phyloP scores from a whole-genome alignment of 1,140 invertebrate species.

The Bombus turneri region DNA sequence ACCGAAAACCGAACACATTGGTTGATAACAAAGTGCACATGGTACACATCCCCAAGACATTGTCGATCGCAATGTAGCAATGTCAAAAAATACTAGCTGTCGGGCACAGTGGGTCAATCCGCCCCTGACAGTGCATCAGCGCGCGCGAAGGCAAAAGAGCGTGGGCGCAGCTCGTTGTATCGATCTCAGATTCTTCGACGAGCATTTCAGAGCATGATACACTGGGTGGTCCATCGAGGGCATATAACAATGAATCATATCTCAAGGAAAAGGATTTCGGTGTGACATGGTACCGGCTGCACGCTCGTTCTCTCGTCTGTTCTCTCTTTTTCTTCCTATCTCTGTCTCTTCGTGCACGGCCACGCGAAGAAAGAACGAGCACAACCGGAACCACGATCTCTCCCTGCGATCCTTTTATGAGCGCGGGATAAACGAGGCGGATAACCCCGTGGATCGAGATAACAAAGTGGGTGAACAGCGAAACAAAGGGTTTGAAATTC shows the following conservation, averaged over 20 bases:
- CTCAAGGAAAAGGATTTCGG: slow-evolving; percentile 68
- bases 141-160: slow-evolving; percentile 62
- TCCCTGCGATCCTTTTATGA: slow-evolving; percentile 38
- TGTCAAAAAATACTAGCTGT: slow-evolving; percentile 43
- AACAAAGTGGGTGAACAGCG: slow-evolving; percentile 29
- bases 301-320: neutral
- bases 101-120: slow-evolving; percentile 60
- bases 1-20: too few species aligned
- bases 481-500: slow-evolving; percentile 39
- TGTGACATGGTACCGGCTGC: slow-evolving; percentile 62
- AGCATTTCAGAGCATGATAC: slow-evolving; percentile 75
- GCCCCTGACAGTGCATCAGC: slow-evolving; percentile 61
- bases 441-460: slow-evolving; percentile 33
- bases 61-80: slow-evolving; percentile 26
- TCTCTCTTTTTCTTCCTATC: too few species aligned
- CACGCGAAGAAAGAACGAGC: slow-evolving; percentile 42
- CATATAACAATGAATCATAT: slow-evolving; percentile 77
- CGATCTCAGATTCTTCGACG: slow-evolving; percentile 77
- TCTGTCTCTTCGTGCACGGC: slow-evolving; percentile 3
- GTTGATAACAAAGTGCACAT: neutral
- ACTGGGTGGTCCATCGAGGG: slow-evolving; percentile 78
- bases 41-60: neutral
- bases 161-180: slow-evolving; percentile 78
- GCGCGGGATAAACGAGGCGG: slow-evolving; percentile 57
- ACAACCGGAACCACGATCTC: slow-evolving; percentile 62